These are phyloP conservation scores for Dysmachus trigonus DNA, from an alignment of 2,888 invertebrate genomes.

Conservation along the genomic window DNA sequence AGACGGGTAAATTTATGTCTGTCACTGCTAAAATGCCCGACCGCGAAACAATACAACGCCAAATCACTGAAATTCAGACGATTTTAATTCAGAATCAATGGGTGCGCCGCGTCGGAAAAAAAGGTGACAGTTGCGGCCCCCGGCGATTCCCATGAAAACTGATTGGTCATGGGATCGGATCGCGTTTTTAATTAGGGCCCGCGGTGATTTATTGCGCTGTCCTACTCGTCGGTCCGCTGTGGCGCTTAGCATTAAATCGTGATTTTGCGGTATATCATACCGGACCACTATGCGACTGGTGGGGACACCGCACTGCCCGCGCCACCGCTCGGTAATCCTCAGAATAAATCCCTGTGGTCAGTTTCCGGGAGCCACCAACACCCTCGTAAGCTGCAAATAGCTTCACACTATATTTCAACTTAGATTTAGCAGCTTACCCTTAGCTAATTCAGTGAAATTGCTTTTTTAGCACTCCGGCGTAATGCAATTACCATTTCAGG, in stretches of 20 bases:
- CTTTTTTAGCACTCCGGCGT: background rate
- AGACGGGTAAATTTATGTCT: slow-evolving; percentile 15
- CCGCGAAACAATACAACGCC: slow-evolving; percentile 14
- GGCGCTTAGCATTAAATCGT: background rate
- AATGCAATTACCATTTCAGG: background rate
- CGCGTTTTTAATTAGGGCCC: background rate
- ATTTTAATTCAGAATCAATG: slow-evolving; percentile 13
- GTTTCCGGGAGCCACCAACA: background rate
- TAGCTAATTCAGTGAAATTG: background rate
- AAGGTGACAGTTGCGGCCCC: background rate
- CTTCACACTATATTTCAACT: background rate
- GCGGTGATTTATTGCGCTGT: background rate
- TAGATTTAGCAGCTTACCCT: background rate
- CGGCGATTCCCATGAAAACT: background rate
- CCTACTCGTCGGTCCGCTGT: background rate
- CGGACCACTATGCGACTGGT: background rate
- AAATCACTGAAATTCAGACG: slow-evolving; percentile 15
- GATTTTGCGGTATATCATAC: background rate
- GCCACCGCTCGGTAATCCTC: background rate
- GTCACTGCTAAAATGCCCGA: slow-evolving; percentile 2
- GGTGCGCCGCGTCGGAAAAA: background rate
- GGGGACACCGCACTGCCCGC: background rate
- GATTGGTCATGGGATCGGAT: background rate
- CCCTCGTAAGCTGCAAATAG: background rate
- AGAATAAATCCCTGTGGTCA: background rate